Evolutionary conservation across 2,797 vertebrate genomes (phyloP).

Genomic region (Ceryle rudis): DNA sequence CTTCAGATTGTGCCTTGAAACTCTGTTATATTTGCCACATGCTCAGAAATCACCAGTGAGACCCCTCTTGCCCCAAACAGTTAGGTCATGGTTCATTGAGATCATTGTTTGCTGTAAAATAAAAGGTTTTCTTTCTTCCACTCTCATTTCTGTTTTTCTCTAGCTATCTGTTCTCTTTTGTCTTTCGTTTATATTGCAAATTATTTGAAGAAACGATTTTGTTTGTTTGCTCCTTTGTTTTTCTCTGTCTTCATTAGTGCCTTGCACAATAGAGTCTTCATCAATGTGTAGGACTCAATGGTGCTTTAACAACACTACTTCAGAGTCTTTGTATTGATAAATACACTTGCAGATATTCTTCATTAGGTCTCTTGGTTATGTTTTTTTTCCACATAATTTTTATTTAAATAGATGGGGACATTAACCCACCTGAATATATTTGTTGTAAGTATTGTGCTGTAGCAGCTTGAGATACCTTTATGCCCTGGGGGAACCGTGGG

Average conservation of each 20-base stretch:
- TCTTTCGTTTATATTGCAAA: background rate
- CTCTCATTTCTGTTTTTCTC: background rate
- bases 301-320: background rate
- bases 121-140: background rate
- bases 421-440: background rate
- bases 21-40: background rate
- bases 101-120: background rate
- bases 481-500: background rate
- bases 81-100: background rate
- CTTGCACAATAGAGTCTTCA: background rate
- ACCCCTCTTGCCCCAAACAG: rapidly evolving
- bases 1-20: background rate
- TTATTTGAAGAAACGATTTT: background rate
- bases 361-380: background rate
- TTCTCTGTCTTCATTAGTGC: background rate
- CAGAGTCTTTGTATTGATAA: background rate
- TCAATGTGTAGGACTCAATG: background rate
- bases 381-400: background rate
- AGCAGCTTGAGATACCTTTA: background rate
- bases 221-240: background rate
- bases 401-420: background rate
- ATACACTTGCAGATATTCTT: background rate
- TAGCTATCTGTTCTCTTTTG: background rate
- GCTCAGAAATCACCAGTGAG: background rate
- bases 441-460: background rate